phyloP scores from a whole-genome alignment of 2,797 vertebrate species.

The Sphenopsis melanotis region DNA sequence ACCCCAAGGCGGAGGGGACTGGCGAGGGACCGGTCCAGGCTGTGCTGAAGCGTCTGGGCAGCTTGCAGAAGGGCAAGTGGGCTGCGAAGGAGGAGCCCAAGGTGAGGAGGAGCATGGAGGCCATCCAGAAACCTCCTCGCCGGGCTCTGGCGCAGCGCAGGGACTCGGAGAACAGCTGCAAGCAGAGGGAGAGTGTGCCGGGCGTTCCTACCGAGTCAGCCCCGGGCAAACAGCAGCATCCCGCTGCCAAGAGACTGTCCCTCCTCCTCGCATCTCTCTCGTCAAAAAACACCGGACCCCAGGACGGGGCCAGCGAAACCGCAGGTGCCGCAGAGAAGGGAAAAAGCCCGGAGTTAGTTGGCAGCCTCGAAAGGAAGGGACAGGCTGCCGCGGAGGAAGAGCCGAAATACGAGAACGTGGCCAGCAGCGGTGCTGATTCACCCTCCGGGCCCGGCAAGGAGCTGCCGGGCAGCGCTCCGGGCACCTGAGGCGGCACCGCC shows the following conservation, averaged over 20 bases:
- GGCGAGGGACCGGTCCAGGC: slow-evolving; percentile 83
- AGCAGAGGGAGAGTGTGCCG: not conserved
- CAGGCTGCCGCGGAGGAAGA: slow-evolving; percentile 6
- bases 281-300: accelerated
- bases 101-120: slow-evolving; percentile 68
- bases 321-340: not conserved
- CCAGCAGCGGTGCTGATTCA: not conserved
- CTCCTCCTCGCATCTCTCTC: not conserved
- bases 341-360: slow-evolving; percentile 53
- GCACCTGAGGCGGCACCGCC: not conserved
- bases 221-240: not conserved
- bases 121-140: slow-evolving; percentile 83
- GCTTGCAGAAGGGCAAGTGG: slow-evolving; percentile 82
- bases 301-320: not conserved
- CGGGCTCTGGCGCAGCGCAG: slow-evolving; percentile 74
- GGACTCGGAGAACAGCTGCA: slow-evolving; percentile 42
- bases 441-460: not conserved
- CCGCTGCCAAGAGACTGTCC: slow-evolving; percentile 6
- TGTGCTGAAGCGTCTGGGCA: slow-evolving; percentile 84
- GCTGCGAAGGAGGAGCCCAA: slow-evolving; percentile 64
- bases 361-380: slow-evolving; percentile 27
- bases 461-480: accelerated
- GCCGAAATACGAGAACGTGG: slow-evolving; percentile 67
- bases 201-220: not conserved
- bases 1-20: slow-evolving; percentile 59